Evolutionary conservation across 2,797 vertebrate species (phyloP), one percentile per base, ranked within the genome.

Genomic region (Malacoctenus gilli): DNA sequence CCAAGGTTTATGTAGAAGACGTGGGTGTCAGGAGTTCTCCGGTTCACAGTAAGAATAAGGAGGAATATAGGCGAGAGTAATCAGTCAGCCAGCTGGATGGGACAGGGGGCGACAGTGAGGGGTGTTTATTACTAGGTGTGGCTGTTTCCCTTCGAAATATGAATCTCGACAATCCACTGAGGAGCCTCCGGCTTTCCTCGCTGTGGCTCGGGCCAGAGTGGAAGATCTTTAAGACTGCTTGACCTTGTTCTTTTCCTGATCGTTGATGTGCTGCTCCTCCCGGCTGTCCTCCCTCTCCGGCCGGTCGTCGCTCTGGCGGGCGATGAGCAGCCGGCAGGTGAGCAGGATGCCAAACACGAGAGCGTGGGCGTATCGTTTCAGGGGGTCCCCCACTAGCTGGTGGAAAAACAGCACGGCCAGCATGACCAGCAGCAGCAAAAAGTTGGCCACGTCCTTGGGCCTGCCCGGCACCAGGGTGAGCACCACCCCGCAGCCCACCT

Each of bases 301-400:
- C 54, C 93, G 92, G 14, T 98, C 96, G 22, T 99, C 97, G 0
- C 94, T 93, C 87, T 98, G 96, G 11, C 96, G 95, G n/a, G 96
- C 93, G 0, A 99, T 96, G 13, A 99, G 93, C 75, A 99, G 91
- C 14, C 97, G 96, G 65, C 97, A 98, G 59, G 96, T 98, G 16
- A 99, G 95, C 62, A 99, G 92, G 77, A 99, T 99, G 12, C 97
- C 97, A 36, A 99, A 99, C 66, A 99, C 96, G n/a, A 99, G 87
- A 52, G 97, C 96, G 0, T 99, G 97, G 65, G 97, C 97, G 0
- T 99, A 99, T 12, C 96, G 94, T 78, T 98, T 98, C 58, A 99
- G 92, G 2, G 97, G 96, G 82, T 99, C 97, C 16, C 97, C 97
- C 3, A 99, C 96, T 1, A 99, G 91, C 89, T 99, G 97, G 79